Evolutionary conservation across 2,888 invertebrate genomes (phyloP).

Genomic region (Lasioglossum pauxillum): DNA sequence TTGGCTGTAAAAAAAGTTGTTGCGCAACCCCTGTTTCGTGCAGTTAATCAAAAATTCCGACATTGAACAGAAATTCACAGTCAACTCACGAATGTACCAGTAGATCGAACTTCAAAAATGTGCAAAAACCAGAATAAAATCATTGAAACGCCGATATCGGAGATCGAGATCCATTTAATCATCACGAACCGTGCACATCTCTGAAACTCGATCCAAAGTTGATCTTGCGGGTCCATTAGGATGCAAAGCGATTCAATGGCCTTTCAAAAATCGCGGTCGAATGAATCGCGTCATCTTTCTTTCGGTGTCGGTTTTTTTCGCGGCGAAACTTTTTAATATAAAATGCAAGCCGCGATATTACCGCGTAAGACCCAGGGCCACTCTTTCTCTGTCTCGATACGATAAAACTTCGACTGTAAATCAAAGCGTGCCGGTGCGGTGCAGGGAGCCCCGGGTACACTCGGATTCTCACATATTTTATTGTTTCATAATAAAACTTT

Average conservation of each 20-base stretch:
- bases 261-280: background rate
- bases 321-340: slow-evolving; percentile 78
- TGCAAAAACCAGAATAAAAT: background rate
- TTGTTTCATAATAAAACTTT: slow-evolving; percentile 83
- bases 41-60: too few species aligned
- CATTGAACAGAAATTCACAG: background rate
- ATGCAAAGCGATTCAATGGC: slow-evolving; percentile 9
- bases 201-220: background rate
- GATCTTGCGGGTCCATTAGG: background rate
- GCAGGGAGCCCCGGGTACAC: slow-evolving; percentile 41
- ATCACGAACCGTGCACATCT: background rate
- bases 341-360: slow-evolving; percentile 80
- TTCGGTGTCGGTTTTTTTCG: slow-evolving; percentile 9
- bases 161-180: background rate
- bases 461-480: slow-evolving; percentile 80
- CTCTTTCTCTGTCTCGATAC: slow-evolving; percentile 68
- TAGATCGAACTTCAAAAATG: background rate
- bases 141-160: background rate
- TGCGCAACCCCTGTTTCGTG: background rate
- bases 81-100: background rate
- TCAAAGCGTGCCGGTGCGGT: slow-evolving; percentile 73
- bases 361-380: slow-evolving; percentile 65
- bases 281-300: slow-evolving; percentile 32
- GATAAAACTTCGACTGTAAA: slow-evolving; percentile 82
- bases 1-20: too few species aligned